Base-by-base conservation (phyloP, 2,888 invertebrate genomes). In the Cheilosia urbana region DNA sequence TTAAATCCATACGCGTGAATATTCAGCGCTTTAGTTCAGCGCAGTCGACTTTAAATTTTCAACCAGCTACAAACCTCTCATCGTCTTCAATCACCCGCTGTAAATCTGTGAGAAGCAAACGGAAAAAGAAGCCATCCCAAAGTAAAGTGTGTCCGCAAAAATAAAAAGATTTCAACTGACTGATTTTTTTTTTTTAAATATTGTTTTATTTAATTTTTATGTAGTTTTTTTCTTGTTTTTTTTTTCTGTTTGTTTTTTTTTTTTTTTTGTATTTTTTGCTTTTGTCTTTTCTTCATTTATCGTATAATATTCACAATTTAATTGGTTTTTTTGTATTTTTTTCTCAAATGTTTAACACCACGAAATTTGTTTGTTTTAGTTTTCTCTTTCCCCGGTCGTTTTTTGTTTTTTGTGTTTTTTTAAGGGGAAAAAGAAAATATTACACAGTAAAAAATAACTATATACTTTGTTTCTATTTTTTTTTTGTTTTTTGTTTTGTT, bases 251-350 rank as follows among this genome's bases (percentile, higher is more conserved):
- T 30, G 13, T 34, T 37, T 60, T 37, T 37, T 69, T 42, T 19
- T 47, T 66, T 72, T 73, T 84, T 76, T 72, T 80, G 63, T 71
- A 75, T 75, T 72, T 72, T 65, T 88, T 80, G 87, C 40, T 37
- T 65, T 65, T 17, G 60, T 49, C 60, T 72, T 73, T 72, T 65
- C 69, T 37, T 66, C 60, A 53, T 75, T 87, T 87, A 84, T 87
- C 84, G 79, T 82, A 88, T 90, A 89, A 89, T 90, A 88, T 89
- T 90, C 90, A 89, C 90, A 87, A 89, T 87, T 90, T 90, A 90
- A 90, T 89, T 89, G 89, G 88, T 89, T 88, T 68, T 68, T 27
- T 78, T 81, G 47, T 83, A 49, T 81, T 75, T 58, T 80, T 62
- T 87, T 88, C 87, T 88, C 89, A 89, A 83, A 83, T 79, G 76